Percentiles rank a stretch among this genome's conserved stretches.
Conservation (phyloP, 1,140 invertebrate genomes). For the Lerema accius region DNA sequence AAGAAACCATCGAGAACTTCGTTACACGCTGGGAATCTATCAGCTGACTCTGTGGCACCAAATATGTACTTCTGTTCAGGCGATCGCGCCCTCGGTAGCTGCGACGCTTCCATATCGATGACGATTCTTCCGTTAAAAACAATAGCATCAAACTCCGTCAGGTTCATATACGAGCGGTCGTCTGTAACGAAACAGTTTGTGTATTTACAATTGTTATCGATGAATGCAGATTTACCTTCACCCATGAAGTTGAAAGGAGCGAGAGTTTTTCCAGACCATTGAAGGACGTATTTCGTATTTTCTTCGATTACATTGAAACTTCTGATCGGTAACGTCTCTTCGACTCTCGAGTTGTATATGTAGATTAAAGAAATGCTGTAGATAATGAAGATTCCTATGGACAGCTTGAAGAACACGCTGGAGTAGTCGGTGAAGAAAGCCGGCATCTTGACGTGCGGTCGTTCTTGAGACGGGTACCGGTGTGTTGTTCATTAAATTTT, state of each 20-base stretch:
- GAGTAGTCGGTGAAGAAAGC: neutral
- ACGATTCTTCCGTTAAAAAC: constrained; percentile 50
- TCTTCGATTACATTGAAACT: neutral
- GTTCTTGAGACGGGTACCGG: neutral
- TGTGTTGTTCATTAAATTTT: too few species aligned
- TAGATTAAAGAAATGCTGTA: constrained; percentile 2
- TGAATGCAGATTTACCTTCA: constrained; percentile 30
- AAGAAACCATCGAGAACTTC: constrained; percentile 51
- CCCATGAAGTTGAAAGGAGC: constrained; percentile 35
- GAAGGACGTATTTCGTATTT: constrained; percentile 23
- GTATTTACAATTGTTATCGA: constrained; percentile 32
- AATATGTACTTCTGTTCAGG: constrained; percentile 69
- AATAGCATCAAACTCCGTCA: constrained; percentile 32
- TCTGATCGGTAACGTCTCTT: neutral
- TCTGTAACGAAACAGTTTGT: constrained; percentile 36
- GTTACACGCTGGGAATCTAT: constrained; percentile 55
- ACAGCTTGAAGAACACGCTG: neutral
- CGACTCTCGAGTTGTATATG: neutral
- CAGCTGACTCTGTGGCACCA: constrained; percentile 62
- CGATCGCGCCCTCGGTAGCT: constrained; percentile 45
- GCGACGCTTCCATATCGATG: constrained; percentile 35
- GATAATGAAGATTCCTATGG: neutral
- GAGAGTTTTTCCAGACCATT: constrained; percentile 20
- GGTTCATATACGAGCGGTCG: constrained; percentile 25
- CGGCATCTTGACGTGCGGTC: neutral